Base-by-base conservation (phyloP, 2,888 invertebrate species). In the Lepidonotus clava region DNA sequence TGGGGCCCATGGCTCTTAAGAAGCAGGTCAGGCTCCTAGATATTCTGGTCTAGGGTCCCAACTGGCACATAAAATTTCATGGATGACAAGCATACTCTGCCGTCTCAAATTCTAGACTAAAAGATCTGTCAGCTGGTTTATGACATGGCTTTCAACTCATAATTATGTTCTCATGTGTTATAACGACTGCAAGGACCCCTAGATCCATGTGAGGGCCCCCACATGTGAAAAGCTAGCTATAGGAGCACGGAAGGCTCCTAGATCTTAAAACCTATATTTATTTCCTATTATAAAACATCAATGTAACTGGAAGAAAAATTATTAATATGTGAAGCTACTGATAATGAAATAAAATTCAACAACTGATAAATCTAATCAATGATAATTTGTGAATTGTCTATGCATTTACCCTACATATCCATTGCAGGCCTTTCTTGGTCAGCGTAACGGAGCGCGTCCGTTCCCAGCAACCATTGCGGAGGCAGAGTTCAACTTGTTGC, bases 371-470 rank as follows among this genome's bases (percentile, higher is more conserved):
- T 56, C 5, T 56, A 56, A 56, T 8, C 24, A 11, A 56, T 14
- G 21, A 56, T 56, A n/a, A 5, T 18, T 5, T 8, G 5, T n/a
- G 14, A 5, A n/a, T n/a, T 5, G 56, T 11, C 24, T 5, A n/a
- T 4, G 56, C 14, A 21, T 14, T 11, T 18, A 71, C 14, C 14
- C 32, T 32, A 36, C 28, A 8, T 5, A 38, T 36, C 34, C 24
- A 28, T 41, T 51, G 32, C 87, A 88, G 88, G 77, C 83, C 1
- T 85, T 88, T 38, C 86, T 88, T 8, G 87, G 86, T 32, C 88
- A 88, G 86, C 46, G 83, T 6, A 71, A 87, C 34, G 88, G 88
- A 0, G 61, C 40, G 51, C 32, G 83, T 0, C 83, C 86, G 0
- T 53, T 87, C 36, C 88, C 88, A 5, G 2, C 87, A 0, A 32